Evolutionary conservation across 2,797 vertebrate species (phyloP).

Genomic region (Falco cherrug): DNA sequence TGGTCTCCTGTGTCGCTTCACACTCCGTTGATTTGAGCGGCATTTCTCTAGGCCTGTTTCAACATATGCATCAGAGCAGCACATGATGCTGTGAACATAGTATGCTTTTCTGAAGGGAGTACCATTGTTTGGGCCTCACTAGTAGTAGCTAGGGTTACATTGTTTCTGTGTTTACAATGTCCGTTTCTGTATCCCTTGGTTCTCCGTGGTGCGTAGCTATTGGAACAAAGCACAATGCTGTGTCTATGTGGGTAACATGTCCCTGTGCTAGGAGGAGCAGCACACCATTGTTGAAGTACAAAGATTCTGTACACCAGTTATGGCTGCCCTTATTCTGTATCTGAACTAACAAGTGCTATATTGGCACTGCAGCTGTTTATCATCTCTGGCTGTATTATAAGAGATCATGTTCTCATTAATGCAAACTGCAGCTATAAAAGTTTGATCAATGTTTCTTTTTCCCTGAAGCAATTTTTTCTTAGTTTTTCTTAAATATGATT

Average conservation of each 20-base stretch:
- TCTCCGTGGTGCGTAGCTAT: background rate
- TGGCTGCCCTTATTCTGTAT: constrained; percentile 32
- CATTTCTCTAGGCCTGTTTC: background rate
- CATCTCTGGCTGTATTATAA: background rate
- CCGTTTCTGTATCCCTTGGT: background rate
- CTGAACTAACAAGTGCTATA: constrained; percentile 44
- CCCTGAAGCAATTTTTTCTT: constrained; percentile 12
- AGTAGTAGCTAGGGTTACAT: background rate
- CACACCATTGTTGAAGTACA: constrained; percentile 65
- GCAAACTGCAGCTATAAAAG: constrained; percentile 8
- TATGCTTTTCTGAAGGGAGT: background rate
- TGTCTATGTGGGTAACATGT: background rate
- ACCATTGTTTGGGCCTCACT: background rate
- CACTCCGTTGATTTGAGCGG: background rate
- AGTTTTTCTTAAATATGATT: background rate
- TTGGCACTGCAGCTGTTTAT: constrained; percentile 57
- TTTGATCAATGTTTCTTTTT: constrained; percentile 32
- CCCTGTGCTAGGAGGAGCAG: constrained; percentile 54
- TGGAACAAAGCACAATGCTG: constrained; percentile 30
- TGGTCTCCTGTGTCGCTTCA: background rate
- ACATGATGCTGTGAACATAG: background rate
- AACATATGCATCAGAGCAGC: background rate
- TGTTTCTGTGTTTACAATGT: background rate
- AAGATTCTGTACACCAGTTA: constrained; percentile 26
- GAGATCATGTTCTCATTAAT: constrained; percentile 31